Evolutionary conservation across 2,113 vertebrate species (phyloP), one percentile per base, ranked within the genome.

Genomic region (Anas platyrhynchos): DNA sequence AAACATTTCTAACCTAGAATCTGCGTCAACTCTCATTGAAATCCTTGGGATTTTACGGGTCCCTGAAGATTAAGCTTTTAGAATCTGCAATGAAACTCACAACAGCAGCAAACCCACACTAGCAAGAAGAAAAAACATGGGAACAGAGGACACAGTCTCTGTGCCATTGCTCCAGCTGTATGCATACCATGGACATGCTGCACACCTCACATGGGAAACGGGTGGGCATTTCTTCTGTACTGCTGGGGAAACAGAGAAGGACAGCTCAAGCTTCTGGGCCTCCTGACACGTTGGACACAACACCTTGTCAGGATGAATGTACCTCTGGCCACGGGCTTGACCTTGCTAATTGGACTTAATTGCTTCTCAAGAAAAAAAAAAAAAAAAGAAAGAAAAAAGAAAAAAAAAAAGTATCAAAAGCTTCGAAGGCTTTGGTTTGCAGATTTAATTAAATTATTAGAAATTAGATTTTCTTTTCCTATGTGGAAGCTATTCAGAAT

Each of bases 361-460:
- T 93, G 36, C 43, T 82, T 48, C 12, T 87, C 38, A 61, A 76
- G 59, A 58, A 89, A 80, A 11, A 48, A 15, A 11, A 48, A 48
- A 23, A 48, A 48, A 20, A 48, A 23, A 48, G 22, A 20, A 48
- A 48, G 34, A 50, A 50, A 23, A 52, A 52, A 52, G 7, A 23
- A 23, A 52, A 52, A 13, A 23, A 23, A 52, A 13, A 52, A 25
- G 3, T 25, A 12, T 83, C 61, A 84, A 91, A 61, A 76, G 61
- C 83, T 96, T 68, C 56, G n/a, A 52, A 17, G 63, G 87, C 23
- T 78, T 90, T 65, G 50, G 83, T 54, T 62, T 81, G 58, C 34
- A 86, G 66, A 75, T 91, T 86, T 90, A 93, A 93, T 91, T 91
- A 93, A 86, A 41, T 20, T 59, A 88, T 90, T 86, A 78, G 48